Evolutionary conservation across 2,888 invertebrate genomes (phyloP).

Genomic region (Chloroclystis v-ata): DNA sequence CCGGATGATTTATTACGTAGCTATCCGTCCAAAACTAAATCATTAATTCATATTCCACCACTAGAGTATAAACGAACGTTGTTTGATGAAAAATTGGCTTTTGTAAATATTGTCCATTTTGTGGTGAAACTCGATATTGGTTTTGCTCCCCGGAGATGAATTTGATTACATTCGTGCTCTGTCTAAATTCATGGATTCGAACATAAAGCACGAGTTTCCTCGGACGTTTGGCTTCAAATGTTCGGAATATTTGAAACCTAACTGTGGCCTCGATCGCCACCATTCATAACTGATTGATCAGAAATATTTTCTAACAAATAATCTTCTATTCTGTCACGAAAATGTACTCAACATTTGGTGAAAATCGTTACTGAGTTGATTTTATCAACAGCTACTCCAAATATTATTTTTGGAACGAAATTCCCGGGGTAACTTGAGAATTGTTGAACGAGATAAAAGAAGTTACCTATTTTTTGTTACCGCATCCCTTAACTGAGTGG

Average conservation of each 20-base stretch:
- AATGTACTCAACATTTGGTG: constrained; percentile 3
- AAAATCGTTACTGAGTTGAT: constrained; percentile 6
- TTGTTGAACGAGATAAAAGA: constrained; percentile 8
- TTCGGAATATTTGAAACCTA: neutral
- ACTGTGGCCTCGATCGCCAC: neutral
- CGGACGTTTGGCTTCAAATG: constrained; percentile 3
- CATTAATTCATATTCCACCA: constrained; percentile 4
- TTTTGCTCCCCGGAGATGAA: constrained; percentile 6
- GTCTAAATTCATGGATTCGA: constrained; percentile 10
- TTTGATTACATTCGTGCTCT: constrained; percentile 11
- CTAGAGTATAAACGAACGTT: neutral
- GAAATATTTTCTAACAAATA: constrained; percentile 8
- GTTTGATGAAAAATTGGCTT: neutral
- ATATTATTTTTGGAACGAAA: constrained; percentile 17
- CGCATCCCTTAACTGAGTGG: neutral
- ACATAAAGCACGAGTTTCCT: constrained; percentile 5
- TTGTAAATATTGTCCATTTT: constrained; percentile 7
- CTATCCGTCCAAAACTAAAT: constrained; percentile 11
- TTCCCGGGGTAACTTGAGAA: constrained; percentile 13
- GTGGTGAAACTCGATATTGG: constrained; percentile 1
- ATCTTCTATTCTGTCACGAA: constrained; percentile 6
- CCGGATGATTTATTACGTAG: constrained; percentile 20
- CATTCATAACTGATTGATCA: constrained; percentile 5
- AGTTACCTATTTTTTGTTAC: neutral
- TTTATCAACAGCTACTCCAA: constrained; percentile 10